Evolutionary conservation across 2,797 vertebrate genomes (phyloP).

Genomic region (Brachymystax lenok): DNA sequence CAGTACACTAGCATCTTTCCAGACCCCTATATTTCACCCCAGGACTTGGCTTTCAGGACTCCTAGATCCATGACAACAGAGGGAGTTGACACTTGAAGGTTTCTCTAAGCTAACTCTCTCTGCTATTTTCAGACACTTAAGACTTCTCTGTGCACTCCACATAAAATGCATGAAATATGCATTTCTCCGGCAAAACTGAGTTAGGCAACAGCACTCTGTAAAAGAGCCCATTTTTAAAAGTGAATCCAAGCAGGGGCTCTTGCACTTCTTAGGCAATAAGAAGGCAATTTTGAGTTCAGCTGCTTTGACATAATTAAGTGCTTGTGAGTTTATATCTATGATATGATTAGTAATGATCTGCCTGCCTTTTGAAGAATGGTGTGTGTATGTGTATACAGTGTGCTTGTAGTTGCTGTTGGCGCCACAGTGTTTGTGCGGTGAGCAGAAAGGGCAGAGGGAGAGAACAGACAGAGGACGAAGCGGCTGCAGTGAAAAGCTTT

Average conservation of each 20-base stretch:
- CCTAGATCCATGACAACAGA: conserved; percentile 40
- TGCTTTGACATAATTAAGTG: conserved; percentile 24
- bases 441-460: neutral
- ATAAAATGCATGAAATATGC: conserved; percentile 59
- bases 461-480: neutral
- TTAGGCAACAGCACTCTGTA: conserved; percentile 34
- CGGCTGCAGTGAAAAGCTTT: conserved; percentile 16
- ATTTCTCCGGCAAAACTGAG: conserved; percentile 57
- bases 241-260: conserved; percentile 37
- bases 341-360: conserved; percentile 1
- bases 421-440: conserved; percentile 15
- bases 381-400: neutral
- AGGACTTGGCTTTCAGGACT: conserved; percentile 34
- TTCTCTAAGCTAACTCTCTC: conserved; percentile 50
- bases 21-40: conserved; percentile 43
- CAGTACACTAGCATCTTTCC: conserved; percentile 51
- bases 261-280: neutral
- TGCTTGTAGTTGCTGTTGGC: conserved; percentile 13
- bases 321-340: conserved; percentile 12
- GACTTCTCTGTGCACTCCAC: conserved; percentile 40
- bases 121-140: conserved; percentile 69
- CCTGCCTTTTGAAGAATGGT: neutral
- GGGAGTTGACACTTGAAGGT: conserved; percentile 44
- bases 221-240: conserved; percentile 49
- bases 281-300: conserved; percentile 22